phyloP scores from a whole-genome alignment of 2,113 vertebrate species.

The Pitta sordida region DNA sequence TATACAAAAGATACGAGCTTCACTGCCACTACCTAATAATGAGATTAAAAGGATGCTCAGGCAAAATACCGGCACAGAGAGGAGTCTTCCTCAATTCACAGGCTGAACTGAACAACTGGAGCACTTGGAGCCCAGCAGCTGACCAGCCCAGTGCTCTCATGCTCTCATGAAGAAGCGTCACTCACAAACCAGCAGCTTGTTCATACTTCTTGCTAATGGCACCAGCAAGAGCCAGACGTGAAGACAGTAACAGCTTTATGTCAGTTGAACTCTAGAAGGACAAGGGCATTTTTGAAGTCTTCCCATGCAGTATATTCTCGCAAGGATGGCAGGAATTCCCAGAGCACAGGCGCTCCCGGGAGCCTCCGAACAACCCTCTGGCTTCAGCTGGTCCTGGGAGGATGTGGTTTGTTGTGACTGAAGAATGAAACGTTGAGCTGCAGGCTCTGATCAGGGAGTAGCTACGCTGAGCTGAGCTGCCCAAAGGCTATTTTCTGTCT shows the following conservation, averaged over 20 bases:
- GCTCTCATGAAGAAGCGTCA: neutral
- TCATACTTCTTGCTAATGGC: neutral
- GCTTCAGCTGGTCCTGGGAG: neutral
- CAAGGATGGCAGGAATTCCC: neutral
- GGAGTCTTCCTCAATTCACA: neutral
- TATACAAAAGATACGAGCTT: neutral
- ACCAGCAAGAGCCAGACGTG: neutral
- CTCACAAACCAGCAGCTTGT: neutral
- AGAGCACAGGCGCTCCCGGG: neutral
- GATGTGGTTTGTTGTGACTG: constrained; percentile 21
- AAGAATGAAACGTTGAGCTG: constrained; percentile 21
- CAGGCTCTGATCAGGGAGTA: constrained; percentile 22
- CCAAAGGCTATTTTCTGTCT: constrained; percentile 2
- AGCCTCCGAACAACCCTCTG: neutral
- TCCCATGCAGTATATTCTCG: neutral
- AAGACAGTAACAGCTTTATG: neutral
- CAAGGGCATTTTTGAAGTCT: neutral
- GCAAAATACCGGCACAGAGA: neutral
- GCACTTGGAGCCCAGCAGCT: neutral
- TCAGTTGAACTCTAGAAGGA: neutral
- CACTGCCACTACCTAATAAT: neutral
- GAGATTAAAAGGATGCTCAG: neutral
- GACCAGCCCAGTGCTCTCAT: neutral
- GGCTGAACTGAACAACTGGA: neutral
- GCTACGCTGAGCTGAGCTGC: neutral